These are phyloP conservation scores for Boleophthalmus pectinirostris DNA, from an alignment of 2,113 vertebrate species.

Conservation along the genomic window DNA sequence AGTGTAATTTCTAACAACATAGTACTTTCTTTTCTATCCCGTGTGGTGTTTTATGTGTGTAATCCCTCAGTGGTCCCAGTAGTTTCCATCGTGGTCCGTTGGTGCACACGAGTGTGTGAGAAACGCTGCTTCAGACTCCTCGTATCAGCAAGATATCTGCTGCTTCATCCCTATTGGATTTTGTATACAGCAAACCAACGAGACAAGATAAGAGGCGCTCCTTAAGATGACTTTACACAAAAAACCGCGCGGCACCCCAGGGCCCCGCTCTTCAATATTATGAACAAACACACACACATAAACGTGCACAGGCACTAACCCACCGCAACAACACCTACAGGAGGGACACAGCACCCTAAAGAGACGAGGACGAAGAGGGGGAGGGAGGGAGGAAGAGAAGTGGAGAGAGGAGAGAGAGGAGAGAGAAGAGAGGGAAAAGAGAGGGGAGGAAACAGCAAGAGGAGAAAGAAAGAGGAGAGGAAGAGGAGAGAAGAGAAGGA, in stretches of 20 bases:
- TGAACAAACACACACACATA: slow-evolving; percentile 26
- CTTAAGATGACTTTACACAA: neutral
- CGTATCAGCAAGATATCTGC: neutral
- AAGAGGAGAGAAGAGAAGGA: no score
- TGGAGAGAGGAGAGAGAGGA: neutral
- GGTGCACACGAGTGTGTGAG: no score
- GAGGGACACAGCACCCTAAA: slow-evolving; percentile 64
- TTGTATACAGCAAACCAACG: neutral
- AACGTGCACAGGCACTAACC: slow-evolving; percentile 59
- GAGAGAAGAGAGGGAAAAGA: neutral
- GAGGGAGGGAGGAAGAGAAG: neutral
- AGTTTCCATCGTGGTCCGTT: no score
- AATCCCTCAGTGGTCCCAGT: no score
- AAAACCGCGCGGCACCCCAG: neutral
- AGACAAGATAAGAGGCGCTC: neutral
- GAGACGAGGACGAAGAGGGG: neutral
- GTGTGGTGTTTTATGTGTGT: no score
- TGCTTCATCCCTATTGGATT: neutral
- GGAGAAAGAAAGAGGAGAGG: no score
- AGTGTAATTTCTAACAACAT: no score
- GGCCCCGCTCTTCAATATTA: neutral
- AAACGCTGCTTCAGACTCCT: neutral
- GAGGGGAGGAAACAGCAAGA: neutral
- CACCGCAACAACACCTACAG: slow-evolving; percentile 61
- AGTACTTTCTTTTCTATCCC: no score